Conservation (phyloP, 2,797 vertebrate species). For the Spea hammondii region DNA sequence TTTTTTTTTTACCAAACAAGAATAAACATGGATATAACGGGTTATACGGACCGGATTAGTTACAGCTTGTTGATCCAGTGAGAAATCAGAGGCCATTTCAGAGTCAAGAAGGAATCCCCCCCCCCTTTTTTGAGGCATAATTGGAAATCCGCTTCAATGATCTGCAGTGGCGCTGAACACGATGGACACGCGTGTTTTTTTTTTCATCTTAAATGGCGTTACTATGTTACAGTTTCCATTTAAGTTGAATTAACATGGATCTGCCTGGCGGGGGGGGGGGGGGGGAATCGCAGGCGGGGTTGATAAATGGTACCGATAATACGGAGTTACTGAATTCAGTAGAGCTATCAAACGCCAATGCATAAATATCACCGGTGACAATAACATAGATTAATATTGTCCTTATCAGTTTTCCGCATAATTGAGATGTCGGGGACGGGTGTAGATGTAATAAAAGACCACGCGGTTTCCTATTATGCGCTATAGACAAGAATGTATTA, state of each 20-base stretch:
- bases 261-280: neutral
- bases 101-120: too few species aligned
- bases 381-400: neutral
- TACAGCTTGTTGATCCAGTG: too few species aligned
- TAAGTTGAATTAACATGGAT: slow-evolving; percentile 19
- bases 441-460: slow-evolving; percentile 6
- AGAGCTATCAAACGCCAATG: neutral
- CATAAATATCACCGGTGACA: slow-evolving; percentile 25
- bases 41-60: too few species aligned
- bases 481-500: slow-evolving; percentile 1
- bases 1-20: too few species aligned
- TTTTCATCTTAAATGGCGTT: too few species aligned
- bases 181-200: too few species aligned
- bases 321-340: neutral
- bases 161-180: too few species aligned
- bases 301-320: slow-evolving; percentile 12
- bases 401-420: slow-evolving; percentile 13
- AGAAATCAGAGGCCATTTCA: too few species aligned
- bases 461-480: slow-evolving; percentile 7
- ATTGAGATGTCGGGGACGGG: slow-evolving; percentile 22
- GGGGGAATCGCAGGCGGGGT: neutral
- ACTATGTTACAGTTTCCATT: neutral
- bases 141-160: too few species aligned
- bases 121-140: too few species aligned
- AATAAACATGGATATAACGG: too few species aligned